phyloP scores from a whole-genome alignment of 2,888 invertebrate genomes.

The Campopleginae sp. region DNA sequence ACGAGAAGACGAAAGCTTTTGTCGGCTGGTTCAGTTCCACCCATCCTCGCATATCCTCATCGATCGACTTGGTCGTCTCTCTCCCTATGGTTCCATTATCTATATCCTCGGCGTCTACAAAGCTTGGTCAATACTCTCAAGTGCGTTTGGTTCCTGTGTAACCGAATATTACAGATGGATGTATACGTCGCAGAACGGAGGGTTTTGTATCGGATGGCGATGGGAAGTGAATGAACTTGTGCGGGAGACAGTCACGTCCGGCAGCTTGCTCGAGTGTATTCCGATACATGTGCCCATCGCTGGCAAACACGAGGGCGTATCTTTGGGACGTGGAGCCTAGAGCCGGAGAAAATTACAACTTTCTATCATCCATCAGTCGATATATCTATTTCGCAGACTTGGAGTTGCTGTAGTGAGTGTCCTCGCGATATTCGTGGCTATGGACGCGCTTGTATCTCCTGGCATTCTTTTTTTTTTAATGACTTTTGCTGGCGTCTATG shows the following conservation, averaged over 20 bases:
- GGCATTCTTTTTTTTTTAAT: slow-evolving; percentile 7
- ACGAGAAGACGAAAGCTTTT: background rate
- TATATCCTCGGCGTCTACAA: slow-evolving; percentile 23
- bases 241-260: slow-evolving; percentile 56
- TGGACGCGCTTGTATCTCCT: background rate
- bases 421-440: background rate
- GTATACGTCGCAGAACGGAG: slow-evolving; percentile 29
- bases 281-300: background rate
- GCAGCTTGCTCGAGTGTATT: slow-evolving; percentile 24
- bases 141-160: slow-evolving; percentile 43
- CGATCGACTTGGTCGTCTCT: slow-evolving; percentile 8
- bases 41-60: slow-evolving; percentile 38
- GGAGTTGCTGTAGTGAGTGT: slow-evolving; percentile 9
- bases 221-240: slow-evolving; percentile 55
- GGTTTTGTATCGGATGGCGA: slow-evolving; percentile 48
- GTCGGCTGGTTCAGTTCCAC: slow-evolving; percentile 19
- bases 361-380: background rate
- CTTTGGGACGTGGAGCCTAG: background rate
- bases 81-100: slow-evolving; percentile 10
- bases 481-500: slow-evolving; percentile 16
- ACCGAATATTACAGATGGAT: slow-evolving; percentile 57
- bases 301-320: background rate
- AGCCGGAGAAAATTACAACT: background rate
- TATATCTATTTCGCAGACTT: slow-evolving; percentile 1
- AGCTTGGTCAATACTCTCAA: slow-evolving; percentile 9